These are phyloP conservation scores for Esox niger DNA, from an alignment of 2,113 vertebrate species.

Conservation along the genomic window DNA sequence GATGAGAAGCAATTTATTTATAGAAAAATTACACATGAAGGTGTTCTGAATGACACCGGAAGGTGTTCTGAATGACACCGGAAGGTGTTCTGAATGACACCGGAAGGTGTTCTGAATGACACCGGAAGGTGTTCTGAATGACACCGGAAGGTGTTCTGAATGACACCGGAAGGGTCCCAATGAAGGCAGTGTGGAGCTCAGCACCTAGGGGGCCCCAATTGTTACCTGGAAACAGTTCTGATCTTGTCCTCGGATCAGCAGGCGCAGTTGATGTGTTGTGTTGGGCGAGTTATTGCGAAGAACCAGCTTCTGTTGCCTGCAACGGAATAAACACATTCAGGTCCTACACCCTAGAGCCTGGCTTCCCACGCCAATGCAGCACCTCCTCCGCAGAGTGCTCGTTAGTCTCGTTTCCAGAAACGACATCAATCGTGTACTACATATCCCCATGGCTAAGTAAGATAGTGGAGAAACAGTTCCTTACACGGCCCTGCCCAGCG, in stretches of 20 bases:
- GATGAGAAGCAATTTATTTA: neutral
- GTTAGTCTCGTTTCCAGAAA: no score
- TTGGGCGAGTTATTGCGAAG: constrained; percentile 84
- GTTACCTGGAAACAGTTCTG: constrained; percentile 95
- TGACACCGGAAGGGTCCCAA: neutral
- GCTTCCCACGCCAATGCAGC: neutral
- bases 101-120: no score
- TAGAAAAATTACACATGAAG: no score
- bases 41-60: neutral
- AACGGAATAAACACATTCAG: constrained; percentile 8
- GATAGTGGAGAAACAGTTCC: constrained; percentile 47
- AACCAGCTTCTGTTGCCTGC: constrained; percentile 88
- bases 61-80: neutral
- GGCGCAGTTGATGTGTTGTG: constrained; percentile 79
- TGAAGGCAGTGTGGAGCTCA: neutral
- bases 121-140: no score
- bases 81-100: no score
- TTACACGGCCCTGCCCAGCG: constrained; percentile 87
- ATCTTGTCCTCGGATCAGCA: constrained; percentile 91
- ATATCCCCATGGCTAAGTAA: no score
- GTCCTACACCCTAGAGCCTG: neutral
- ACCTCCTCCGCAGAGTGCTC: no score
- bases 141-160: neutral
- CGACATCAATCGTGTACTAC: no score
- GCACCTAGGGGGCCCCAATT: neutral